phyloP scores from a whole-genome alignment of 2,888 invertebrate genomes.

The Orthosia cruda region DNA sequence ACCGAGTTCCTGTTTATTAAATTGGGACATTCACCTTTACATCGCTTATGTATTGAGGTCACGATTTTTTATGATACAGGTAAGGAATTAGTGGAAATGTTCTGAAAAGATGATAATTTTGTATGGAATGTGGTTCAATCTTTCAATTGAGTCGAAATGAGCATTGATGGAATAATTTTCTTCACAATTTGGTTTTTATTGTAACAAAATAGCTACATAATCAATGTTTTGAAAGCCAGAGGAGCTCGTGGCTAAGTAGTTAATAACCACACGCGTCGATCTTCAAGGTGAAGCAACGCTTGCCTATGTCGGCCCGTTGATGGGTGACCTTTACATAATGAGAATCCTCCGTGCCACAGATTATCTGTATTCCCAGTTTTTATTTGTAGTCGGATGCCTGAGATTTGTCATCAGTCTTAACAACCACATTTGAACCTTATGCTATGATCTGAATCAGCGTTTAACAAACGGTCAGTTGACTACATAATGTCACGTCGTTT shows the following conservation, averaged over 20 bases:
- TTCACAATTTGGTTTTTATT: neutral
- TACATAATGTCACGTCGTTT: too few relatives aligned
- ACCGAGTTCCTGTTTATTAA: conserved; percentile 25
- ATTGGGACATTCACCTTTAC: conserved; percentile 43
- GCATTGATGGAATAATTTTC: neutral
- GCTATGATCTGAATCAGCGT: neutral
- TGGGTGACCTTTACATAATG: too few relatives aligned
- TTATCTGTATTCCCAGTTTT: too few relatives aligned
- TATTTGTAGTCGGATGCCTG: too few relatives aligned
- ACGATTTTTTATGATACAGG: neutral
- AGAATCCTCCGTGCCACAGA: too few relatives aligned
- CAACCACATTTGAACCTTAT: neutral
- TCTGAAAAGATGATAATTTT: conserved; percentile 19
- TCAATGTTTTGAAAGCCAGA: too few relatives aligned
- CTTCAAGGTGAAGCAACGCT: too few relatives aligned
- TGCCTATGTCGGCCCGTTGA: too few relatives aligned
- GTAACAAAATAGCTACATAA: neutral
- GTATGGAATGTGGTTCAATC: neutral
- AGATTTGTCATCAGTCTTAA: too few relatives aligned
- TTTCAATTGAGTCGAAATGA: conserved; percentile 1
- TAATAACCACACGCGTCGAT: too few relatives aligned
- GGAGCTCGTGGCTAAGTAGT: too few relatives aligned
- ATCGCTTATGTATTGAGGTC: conserved; percentile 7
- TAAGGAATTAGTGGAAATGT: neutral
- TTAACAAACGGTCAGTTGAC: neutral